A percentile compares a stretch with the other conserved stretches of the same genome.
These are phyloP conservation scores for Balaeniceps rex DNA, from an alignment of 2,113 vertebrate species.

Conservation along the genomic window DNA sequence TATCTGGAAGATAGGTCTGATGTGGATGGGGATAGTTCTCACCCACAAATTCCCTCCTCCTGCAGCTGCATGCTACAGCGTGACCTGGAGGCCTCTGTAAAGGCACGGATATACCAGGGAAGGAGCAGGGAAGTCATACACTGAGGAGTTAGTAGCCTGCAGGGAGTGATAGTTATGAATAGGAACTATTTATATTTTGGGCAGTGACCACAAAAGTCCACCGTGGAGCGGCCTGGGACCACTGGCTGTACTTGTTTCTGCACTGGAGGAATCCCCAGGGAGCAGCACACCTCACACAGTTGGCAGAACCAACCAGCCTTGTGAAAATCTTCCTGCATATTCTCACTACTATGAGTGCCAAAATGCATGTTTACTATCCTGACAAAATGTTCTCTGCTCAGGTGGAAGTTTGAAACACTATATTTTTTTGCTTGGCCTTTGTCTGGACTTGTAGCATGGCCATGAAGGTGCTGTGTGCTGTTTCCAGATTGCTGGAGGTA, in stretches of 20 bases:
- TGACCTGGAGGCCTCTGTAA: neutral
- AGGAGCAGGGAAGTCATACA: neutral
- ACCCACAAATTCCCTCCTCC: neutral
- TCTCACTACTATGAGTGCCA: neutral
- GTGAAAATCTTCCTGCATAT: neutral
- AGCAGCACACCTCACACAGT: neutral
- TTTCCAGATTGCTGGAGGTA: neutral
- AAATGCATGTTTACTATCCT: neutral
- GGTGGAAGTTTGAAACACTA: neutral
- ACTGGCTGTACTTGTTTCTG: neutral
- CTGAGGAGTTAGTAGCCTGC: neutral
- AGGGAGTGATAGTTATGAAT: neutral
- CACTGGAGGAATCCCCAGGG: neutral
- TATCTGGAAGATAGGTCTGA: neutral
- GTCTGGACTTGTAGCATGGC: neutral
- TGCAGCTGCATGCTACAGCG: rapidly evolving
- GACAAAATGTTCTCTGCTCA: neutral
- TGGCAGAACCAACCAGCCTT: neutral
- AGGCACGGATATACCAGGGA: neutral
- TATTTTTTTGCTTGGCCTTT: neutral
- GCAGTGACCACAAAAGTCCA: neutral
- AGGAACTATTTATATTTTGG: neutral
- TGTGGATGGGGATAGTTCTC: neutral
- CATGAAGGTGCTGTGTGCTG: neutral
- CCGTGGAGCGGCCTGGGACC: neutral